Base-by-base conservation (phyloP, 1,140 invertebrate genomes). In the Catajapyx aquilonaris region DNA sequence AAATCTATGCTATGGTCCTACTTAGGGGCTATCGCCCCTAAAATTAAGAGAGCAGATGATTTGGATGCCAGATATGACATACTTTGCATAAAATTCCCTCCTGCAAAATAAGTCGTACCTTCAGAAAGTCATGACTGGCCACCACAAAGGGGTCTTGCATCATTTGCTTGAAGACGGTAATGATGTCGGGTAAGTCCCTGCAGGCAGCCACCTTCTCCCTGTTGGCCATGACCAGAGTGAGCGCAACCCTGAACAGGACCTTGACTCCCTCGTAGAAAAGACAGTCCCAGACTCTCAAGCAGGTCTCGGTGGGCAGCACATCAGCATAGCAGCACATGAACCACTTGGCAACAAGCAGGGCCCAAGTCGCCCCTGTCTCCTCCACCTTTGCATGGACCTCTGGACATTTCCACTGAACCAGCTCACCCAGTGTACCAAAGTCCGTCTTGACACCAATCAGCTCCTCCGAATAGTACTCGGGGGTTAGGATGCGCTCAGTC, bases 241-340 rank as follows among this genome's bases (percentile, higher is more conserved):
- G 51, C 43, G 76, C 78, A n/a, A 88, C 85, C 48, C 84, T 62
- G 48, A 88, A 81, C 13, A 91, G 54, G 41, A 80, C 66, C 55
- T 88, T 94, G 25, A 76, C 79, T 16, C 90, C 88, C 60, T 94
- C 88, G 45, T 83, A 78, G 56, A 95, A 90, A 30, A 95, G 60
- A 49, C 85, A 90, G 56, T 96, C 90, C 88, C 88, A 91, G 52
- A 93, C 78, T 47, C 87, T 63, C 2, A 91, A 56, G 22, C 86
- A 81, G 20, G 86, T 91, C 68, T 93, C 86, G 39, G 79, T 76
- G 10, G 85, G 86, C 35, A 91, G 62, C 40, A 90, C 83, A 62
- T 93, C 87, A 32, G 78, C 80, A 57, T 78, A 91, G 5, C 90
- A 58, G 53, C 87, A 93, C 45, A 93, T 76, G 56, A 93, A 90